A percentile compares a stretch with the other conserved stretches of the same genome.
Conservation (phyloP, 2,797 vertebrate genomes). For the Lutjanus campechanus region DNA sequence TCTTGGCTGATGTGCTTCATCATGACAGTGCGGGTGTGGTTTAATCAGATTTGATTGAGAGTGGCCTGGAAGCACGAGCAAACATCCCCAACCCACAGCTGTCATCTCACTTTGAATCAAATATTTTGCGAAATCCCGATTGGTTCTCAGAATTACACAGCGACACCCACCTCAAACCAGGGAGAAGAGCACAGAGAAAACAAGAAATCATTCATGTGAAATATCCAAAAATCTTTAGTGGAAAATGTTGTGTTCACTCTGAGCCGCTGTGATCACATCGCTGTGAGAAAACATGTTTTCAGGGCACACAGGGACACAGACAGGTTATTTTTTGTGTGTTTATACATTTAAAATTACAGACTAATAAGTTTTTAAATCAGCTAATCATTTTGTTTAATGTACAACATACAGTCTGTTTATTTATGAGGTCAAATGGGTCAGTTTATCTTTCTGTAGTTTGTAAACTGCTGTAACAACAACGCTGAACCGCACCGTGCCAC, state of each 20-base stretch:
- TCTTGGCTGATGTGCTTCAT: conserved; percentile 4
- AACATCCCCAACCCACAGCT: neutral
- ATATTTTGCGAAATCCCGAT: conserved; percentile 5
- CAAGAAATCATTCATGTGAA: neutral
- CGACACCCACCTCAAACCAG: neutral
- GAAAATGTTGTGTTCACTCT: too few relatives aligned
- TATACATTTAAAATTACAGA: neutral
- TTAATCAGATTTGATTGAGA: conserved; percentile 10
- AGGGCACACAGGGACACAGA: neutral
- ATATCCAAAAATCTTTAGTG: too few relatives aligned
- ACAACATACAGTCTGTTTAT: neutral
- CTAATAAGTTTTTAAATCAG: neutral
- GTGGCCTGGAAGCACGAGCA: neutral
- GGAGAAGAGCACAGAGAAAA: neutral
- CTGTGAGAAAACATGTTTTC: too few relatives aligned
- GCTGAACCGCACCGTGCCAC: neutral
- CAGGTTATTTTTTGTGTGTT: neutral
- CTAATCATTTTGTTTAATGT: neutral
- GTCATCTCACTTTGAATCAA: neutral
- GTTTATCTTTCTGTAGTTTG: conserved; percentile 3
- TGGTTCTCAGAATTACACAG: neutral
- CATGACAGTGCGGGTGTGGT: neutral
- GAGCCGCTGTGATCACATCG: too few relatives aligned
- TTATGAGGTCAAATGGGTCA: neutral
- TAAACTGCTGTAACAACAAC: conserved; percentile 9